phyloP scores from a whole-genome alignment of 2,888 invertebrate genomes.

The Melieria crassipennis region DNA sequence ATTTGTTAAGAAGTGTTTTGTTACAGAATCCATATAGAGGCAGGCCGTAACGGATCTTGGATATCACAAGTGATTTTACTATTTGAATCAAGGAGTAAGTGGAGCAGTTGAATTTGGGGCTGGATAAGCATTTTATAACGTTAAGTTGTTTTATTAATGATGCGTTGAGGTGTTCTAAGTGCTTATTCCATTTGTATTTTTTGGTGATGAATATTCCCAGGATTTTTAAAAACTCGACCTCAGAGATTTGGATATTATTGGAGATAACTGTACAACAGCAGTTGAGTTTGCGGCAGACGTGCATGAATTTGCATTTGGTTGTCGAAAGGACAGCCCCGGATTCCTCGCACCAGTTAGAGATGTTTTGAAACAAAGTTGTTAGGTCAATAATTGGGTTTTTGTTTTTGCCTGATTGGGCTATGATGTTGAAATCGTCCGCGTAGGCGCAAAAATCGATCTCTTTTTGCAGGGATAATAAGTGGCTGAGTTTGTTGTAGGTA shows the following conservation, averaged over 20 bases:
- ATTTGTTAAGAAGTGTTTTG: neutral
- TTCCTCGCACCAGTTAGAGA: too few relatives aligned
- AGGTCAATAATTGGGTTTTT: constrained; percentile 1
- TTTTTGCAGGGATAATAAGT: too few relatives aligned
- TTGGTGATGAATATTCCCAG: neutral
- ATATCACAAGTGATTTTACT: neutral
- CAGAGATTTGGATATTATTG: neutral
- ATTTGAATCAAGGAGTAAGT: neutral
- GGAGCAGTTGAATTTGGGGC: neutral
- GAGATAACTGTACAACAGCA: neutral
- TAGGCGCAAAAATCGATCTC: too few relatives aligned
- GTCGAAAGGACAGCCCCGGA: neutral
- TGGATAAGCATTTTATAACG: neutral
- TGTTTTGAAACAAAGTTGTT: neutral
- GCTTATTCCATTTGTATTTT: neutral
- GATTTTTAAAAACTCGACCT: constrained; percentile 2
- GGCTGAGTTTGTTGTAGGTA: too few relatives aligned
- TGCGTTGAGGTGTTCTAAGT: neutral
- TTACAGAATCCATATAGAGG: neutral
- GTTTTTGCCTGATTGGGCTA: neutral
- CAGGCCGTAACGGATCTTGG: neutral
- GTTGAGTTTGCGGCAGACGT: constrained; percentile 2
- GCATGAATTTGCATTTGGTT: neutral
- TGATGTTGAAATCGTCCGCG: too few relatives aligned
- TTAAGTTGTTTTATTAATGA: neutral